Conservation (phyloP, 2,113 vertebrate genomes). For the Hepsetus odoe region DNA sequence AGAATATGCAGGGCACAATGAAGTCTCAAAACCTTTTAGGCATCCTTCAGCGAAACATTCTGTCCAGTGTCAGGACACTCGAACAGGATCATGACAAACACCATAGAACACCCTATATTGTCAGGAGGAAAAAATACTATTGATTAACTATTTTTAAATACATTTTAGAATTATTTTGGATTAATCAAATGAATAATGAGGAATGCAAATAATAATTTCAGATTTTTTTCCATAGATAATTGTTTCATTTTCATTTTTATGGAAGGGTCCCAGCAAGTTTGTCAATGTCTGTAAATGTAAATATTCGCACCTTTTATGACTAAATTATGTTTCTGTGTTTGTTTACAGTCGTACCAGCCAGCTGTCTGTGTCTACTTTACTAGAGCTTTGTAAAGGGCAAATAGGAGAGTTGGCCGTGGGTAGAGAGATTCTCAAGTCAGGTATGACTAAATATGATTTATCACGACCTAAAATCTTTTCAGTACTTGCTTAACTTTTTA, state of each 20-base stretch:
- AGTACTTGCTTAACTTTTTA: neutral
- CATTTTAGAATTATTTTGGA: neutral
- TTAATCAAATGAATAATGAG: too few species aligned
- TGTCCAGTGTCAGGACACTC: too few species aligned
- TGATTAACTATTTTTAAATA: too few species aligned
- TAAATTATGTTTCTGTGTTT: neutral
- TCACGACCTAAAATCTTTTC: neutral
- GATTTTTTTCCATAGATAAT: too few species aligned
- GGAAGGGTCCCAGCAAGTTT: neutral
- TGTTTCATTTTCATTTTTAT: too few species aligned
- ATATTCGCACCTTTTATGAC: neutral
- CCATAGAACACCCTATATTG: too few species aligned
- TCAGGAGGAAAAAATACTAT: too few species aligned
- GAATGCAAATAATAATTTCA: too few species aligned
- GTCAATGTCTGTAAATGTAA: slow-evolving; percentile 4
- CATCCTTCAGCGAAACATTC: too few species aligned
- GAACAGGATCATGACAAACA: too few species aligned
- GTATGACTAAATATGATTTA: slow-evolving; percentile 64
- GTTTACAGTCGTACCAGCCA: slow-evolving; percentile 85
- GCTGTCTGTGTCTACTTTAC: slow-evolving; percentile 85
- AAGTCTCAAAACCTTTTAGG: too few species aligned
- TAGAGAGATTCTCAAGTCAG: slow-evolving; percentile 90
- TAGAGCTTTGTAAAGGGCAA: slow-evolving; percentile 91
- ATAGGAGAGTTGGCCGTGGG: slow-evolving; percentile 87
- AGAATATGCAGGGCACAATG: too few species aligned